phyloP scores from a whole-genome alignment of 2,888 invertebrate genomes.

The Lasioglossum marginatum region DNA sequence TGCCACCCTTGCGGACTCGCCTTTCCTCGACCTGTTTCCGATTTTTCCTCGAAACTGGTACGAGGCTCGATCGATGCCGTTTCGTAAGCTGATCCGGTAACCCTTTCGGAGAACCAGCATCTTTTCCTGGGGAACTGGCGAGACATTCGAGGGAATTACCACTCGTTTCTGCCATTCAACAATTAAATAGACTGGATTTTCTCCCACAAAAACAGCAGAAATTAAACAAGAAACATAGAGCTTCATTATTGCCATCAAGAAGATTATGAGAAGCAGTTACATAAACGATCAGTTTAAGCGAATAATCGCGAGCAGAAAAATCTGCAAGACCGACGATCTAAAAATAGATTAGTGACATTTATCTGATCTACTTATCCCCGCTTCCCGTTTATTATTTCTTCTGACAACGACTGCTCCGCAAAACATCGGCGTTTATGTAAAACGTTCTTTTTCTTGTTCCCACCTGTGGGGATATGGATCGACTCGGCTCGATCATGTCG shows the following conservation, averaged over 20 bases:
- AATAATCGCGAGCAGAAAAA: not conserved
- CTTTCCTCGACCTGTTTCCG: slow-evolving; percentile 52
- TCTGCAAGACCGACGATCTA: not conserved
- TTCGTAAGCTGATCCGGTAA: slow-evolving; percentile 16
- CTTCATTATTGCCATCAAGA: too few relatives aligned
- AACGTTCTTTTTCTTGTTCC: not conserved
- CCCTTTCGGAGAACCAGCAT: not conserved
- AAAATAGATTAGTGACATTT: not conserved
- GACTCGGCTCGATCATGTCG: not conserved
- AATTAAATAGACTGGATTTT: too few relatives aligned
- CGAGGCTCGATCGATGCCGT: slow-evolving; percentile 21
- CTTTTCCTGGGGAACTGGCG: not conserved
- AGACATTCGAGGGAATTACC: not conserved
- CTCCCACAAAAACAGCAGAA: too few relatives aligned
- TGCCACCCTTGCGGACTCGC: slow-evolving; percentile 26
- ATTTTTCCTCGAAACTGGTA: slow-evolving; percentile 31
- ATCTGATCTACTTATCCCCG: not conserved
- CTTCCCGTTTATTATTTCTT: not conserved
- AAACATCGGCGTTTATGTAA: slow-evolving; percentile 9
- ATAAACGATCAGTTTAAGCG: not conserved
- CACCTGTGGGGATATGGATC: not conserved
- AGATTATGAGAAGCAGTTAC: not conserved
- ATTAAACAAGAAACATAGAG: not conserved
- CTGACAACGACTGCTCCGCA: not conserved
- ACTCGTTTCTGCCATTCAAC: not conserved